Evolutionary conservation across 2,797 vertebrate species (phyloP), one percentile per base, ranked within the genome.

Genomic region (Hydrocynus forskahlii): DNA sequence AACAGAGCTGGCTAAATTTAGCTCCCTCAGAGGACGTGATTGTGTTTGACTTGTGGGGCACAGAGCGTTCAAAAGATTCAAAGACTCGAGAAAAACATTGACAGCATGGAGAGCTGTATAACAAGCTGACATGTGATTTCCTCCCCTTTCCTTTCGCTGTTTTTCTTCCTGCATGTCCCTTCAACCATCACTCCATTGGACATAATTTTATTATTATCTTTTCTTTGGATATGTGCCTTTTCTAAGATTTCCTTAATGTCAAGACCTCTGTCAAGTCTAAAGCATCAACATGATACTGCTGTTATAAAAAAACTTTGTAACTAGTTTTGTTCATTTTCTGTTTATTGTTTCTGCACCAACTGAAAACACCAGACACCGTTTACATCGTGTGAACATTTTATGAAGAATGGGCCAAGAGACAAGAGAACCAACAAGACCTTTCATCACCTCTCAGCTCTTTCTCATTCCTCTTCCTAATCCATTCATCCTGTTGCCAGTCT

Each of bases 1-100:
- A 14, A 2, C 48, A 72, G 75, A 85, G 70, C 67, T 17, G 1
- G 57, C 83, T 89, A 88, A 84, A 88, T 81, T 87, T 87, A 88
- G 82, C 84, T 54, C n/a, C 86, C 82, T 19, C 71, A 59, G 73
- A 83, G 85, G 79, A 88, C 21, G 38, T 67, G 73, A 68, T 79
- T 80, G 77, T 62, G 76, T 74, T 80, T 85, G 77, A 40, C 45
- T 64, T 73, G 73, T 83, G 60, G 59, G 83, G 60, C 86, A 76
- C 40, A 69, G 85, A 59, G 83, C 83, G 87, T 84, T 79, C 81
- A 12, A 63, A 87, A 83, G 86, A 82, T 85, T 82, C 13, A 14
- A 23, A 0, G 75, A 87, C 83, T 85, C 48, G 48, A 82, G 86
- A 74, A 87, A 83, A 13, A 72, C 68, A 29, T 10, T 63, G 57